Evolutionary conservation across 2,797 vertebrate genomes (phyloP).

Genomic region (Brachyalestes nurse): DNA sequence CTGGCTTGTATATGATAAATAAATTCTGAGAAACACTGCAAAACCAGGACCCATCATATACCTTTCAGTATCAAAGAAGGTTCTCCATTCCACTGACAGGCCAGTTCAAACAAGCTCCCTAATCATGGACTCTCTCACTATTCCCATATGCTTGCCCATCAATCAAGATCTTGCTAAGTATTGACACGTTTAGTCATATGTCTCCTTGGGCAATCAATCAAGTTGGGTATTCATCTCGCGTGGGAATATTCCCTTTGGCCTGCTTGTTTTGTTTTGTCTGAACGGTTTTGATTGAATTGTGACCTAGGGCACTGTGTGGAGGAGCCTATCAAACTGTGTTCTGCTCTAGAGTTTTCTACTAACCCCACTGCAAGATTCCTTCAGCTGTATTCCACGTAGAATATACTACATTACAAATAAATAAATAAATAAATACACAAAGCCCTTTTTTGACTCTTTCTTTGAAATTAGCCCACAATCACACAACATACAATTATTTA

Average conservation of each 20-base stretch:
- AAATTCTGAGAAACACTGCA: background rate
- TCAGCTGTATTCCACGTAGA: background rate
- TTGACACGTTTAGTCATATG: slow-evolving; percentile 36
- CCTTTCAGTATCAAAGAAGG: background rate
- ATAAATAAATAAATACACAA: too few species aligned
- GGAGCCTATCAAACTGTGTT: slow-evolving; percentile 8
- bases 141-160: slow-evolving; percentile 25
- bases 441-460: background rate
- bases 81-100: background rate
- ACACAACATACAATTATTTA: slow-evolving; percentile 10
- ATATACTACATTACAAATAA: background rate
- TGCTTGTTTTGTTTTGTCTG: slow-evolving; percentile 23
- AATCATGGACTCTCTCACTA: background rate
- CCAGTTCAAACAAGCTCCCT: background rate
- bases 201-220: slow-evolving; percentile 33
- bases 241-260: slow-evolving; percentile 24
- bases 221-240: slow-evolving; percentile 11
- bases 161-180: slow-evolving; percentile 20
- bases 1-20: background rate
- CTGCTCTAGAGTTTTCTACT: slow-evolving; percentile 18
- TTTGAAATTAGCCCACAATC: slow-evolving; percentile 12
- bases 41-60: background rate
- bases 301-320: slow-evolving; percentile 21
- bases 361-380: slow-evolving; percentile 30
- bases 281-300: slow-evolving; percentile 43